Conservation (phyloP, 2,888 invertebrate genomes). For the Azorinus chamasolen region DNA sequence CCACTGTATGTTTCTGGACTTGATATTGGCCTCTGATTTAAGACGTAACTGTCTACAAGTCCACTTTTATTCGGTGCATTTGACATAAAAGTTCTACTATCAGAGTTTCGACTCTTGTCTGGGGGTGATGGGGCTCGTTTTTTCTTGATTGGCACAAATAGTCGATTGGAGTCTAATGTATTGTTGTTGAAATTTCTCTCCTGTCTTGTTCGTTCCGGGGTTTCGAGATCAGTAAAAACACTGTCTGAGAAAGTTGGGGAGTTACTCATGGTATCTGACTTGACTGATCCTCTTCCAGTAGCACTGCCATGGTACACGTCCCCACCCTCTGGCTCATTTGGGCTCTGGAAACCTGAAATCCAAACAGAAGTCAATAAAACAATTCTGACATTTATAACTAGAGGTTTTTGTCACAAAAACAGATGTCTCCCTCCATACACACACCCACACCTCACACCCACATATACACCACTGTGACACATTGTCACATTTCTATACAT, state of each 20-base stretch:
- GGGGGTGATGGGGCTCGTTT: constrained; percentile 48
- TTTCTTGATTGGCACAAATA: constrained; percentile 65
- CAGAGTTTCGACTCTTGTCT: constrained; percentile 28
- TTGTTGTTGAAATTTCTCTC: constrained; percentile 17
- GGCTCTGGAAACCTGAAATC: constrained; percentile 69
- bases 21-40: constrained; percentile 21
- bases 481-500: no score
- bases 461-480: no score
- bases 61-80: constrained; percentile 32
- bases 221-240: constrained; percentile 57
- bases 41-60: constrained; percentile 20
- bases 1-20: constrained; percentile 17
- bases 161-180: constrained; percentile 53
- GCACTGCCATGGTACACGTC: constrained; percentile 59
- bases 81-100: constrained; percentile 9
- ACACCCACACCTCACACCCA: no score
- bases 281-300: constrained; percentile 39
- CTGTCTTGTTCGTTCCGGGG: constrained; percentile 4
- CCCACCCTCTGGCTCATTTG: constrained; percentile 44
- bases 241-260: constrained; percentile 63
- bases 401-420: no score
- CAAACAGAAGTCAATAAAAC: neutral
- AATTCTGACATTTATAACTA: no score
- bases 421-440: no score
- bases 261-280: constrained; percentile 43